Percentiles rank a stretch among this genome's conserved stretches.
phyloP scores from a whole-genome alignment of 1,140 invertebrate species.

The Hylaeus volcanicus region DNA sequence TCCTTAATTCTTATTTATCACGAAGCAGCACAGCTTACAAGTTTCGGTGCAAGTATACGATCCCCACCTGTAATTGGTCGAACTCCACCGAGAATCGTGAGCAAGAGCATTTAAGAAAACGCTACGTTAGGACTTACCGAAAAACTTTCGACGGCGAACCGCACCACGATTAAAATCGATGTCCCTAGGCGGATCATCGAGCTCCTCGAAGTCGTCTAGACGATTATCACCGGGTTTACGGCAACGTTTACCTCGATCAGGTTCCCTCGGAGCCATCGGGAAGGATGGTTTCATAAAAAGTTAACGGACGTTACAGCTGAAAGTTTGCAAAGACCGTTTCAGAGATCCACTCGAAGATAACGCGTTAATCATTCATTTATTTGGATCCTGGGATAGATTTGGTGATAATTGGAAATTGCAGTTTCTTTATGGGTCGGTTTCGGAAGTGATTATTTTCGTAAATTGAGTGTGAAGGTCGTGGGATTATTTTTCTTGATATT shows the following conservation, averaged over 20 bases:
- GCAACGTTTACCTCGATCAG: neutral
- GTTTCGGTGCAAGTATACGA: too few relatives aligned
- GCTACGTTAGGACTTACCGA: neutral
- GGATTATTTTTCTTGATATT: too few relatives aligned
- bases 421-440: too few relatives aligned
- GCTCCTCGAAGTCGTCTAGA: neutral
- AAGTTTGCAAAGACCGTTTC: constrained; percentile 19
- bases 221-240: constrained; percentile 42
- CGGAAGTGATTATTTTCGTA: too few relatives aligned
- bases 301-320: constrained; percentile 29
- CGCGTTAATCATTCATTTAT: constrained; percentile 17
- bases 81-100: neutral
- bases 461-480: too few relatives aligned
- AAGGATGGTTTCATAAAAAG: constrained; percentile 21
- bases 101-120: neutral
- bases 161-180: constrained; percentile 39
- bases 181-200: constrained; percentile 3
- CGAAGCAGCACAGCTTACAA: too few relatives aligned
- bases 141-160: neutral
- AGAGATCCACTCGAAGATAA: constrained; percentile 26
- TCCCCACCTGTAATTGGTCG: neutral
- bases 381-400: too few relatives aligned
- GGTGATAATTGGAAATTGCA: too few relatives aligned
- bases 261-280: neutral
- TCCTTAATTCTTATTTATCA: too few relatives aligned